Conservation (phyloP, 1,140 invertebrate species). For the Rhagoletis pomonella region DNA sequence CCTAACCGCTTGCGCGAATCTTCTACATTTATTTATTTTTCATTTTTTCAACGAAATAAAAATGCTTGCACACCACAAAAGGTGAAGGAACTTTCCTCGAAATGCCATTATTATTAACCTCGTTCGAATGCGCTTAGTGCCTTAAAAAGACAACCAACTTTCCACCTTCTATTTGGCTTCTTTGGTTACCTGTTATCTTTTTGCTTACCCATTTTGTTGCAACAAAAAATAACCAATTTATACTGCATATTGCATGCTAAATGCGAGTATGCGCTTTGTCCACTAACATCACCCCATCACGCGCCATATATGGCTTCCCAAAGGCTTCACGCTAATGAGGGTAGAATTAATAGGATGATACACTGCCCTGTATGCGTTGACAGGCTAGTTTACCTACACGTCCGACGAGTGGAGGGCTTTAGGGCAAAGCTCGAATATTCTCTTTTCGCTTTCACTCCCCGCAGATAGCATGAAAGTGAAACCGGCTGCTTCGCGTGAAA, state of each 20-base stretch:
- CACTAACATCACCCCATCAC: background rate
- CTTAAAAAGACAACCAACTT: background rate
- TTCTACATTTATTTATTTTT: slow-evolving; percentile 8
- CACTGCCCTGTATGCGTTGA: slow-evolving; percentile 18
- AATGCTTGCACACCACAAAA: background rate
- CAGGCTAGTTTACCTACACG: background rate
- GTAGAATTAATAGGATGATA: slow-evolving; percentile 27
- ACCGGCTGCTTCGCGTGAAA: background rate
- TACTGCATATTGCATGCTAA: background rate
- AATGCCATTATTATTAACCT: slow-evolving; percentile 41
- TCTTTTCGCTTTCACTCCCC: background rate
- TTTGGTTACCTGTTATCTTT: background rate
- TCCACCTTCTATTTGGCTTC: background rate
- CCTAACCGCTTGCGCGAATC: background rate
- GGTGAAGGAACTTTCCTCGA: slow-evolving; percentile 34
- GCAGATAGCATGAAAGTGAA: slow-evolving; percentile 11
- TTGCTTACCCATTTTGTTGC: background rate
- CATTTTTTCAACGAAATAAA: background rate
- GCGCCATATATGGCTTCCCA: background rate
- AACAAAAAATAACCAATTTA: background rate
- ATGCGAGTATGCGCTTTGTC: background rate
- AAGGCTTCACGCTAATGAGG: slow-evolving; percentile 32
- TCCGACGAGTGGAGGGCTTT: background rate
- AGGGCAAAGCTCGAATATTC: background rate
- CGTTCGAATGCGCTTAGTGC: background rate